phyloP scores from a whole-genome alignment of 2,888 invertebrate species.

The Zelleria hepariella region DNA sequence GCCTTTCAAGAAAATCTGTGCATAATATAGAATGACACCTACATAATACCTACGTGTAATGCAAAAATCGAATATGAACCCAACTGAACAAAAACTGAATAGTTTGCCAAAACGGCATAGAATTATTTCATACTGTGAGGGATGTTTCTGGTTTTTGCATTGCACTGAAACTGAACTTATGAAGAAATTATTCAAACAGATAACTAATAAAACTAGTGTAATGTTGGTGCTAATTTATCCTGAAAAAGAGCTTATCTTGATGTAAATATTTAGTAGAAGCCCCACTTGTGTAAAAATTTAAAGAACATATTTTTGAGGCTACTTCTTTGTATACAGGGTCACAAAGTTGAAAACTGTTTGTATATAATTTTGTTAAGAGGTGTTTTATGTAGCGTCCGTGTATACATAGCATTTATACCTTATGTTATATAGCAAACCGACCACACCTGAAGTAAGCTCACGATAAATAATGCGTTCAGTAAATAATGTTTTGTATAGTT shows the following conservation, averaged over 20 bases:
- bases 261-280: slow-evolving; percentile 31
- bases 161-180: neutral
- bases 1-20: neutral
- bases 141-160: neutral
- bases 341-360: slow-evolving; percentile 44
- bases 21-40: neutral
- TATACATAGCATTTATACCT: slow-evolving; percentile 53
- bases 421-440: slow-evolving; percentile 11
- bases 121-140: neutral
- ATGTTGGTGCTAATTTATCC: slow-evolving; percentile 55
- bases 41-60: neutral
- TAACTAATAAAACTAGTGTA: neutral
- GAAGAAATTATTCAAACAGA: neutral
- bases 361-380: slow-evolving; percentile 37
- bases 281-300: slow-evolving; percentile 33
- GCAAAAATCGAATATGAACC: neutral
- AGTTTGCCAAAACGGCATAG: neutral
- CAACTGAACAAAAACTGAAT: too few species aligned
- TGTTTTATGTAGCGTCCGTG: slow-evolving; percentile 21
- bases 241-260: slow-evolving; percentile 23
- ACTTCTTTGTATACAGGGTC: slow-evolving; percentile 54
- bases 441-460: slow-evolving; percentile 71
- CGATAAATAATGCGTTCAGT: slow-evolving; percentile 30
- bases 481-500: slow-evolving; percentile 13
- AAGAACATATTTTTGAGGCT: slow-evolving; percentile 48